These are phyloP conservation scores for Nomada goodeniana DNA, from an alignment of 2,888 invertebrate species.

Conservation along the genomic window DNA sequence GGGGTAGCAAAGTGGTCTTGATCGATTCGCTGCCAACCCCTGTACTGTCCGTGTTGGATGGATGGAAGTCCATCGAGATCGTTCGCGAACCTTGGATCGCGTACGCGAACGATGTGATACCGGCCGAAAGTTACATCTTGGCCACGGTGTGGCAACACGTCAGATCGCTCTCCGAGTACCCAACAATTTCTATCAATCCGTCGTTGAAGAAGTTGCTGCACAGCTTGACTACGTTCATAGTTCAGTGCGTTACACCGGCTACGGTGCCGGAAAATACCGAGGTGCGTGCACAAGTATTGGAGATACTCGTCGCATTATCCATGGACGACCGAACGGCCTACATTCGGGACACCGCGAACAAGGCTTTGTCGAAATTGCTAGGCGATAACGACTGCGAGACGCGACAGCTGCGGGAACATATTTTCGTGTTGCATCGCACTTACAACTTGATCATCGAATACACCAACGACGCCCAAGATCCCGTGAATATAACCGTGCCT, in stretches of 20 bases:
- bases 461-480: constrained; percentile 82
- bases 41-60: constrained; percentile 87
- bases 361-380: constrained; percentile 87
- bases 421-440: constrained; percentile 88
- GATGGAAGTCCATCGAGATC: constrained; percentile 87
- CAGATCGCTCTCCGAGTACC: constrained; percentile 87
- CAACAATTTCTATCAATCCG: constrained; percentile 86
- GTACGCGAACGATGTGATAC: constrained; percentile 91
- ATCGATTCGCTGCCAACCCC: constrained; percentile 86
- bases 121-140: constrained; percentile 93
- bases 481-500: constrained; percentile 84
- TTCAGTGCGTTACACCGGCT: constrained; percentile 86
- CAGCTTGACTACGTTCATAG: constrained; percentile 88
- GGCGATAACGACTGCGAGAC: constrained; percentile 88
- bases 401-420: constrained; percentile 88
- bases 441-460: constrained; percentile 89
- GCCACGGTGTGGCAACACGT: constrained; percentile 90
- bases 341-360: constrained; percentile 87
- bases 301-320: constrained; percentile 90
- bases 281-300: constrained; percentile 88
- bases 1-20: constrained; percentile 85
- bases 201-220: constrained; percentile 88
- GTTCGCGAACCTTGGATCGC: constrained; percentile 88
- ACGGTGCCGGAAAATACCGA: constrained; percentile 88
- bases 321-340: constrained; percentile 92